Conservation (phyloP, 2,113 vertebrate genomes). For the human region DNA sequence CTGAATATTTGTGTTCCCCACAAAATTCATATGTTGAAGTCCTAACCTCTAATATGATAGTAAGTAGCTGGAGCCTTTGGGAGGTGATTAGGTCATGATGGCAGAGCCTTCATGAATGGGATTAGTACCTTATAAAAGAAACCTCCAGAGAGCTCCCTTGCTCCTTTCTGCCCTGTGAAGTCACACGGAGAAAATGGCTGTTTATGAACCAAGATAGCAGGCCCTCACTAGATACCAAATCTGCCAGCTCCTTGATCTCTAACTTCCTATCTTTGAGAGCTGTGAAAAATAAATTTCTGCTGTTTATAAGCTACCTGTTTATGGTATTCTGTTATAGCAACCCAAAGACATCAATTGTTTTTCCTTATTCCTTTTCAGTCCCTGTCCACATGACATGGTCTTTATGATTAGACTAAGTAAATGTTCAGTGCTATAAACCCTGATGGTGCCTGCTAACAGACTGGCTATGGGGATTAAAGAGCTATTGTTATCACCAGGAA, state of each 20-base stretch:
- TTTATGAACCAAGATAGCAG: background rate
- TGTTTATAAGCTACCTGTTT: background rate
- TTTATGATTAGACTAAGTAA: constrained; percentile 22
- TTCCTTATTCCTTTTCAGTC: background rate
- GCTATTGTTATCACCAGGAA: constrained; percentile 52
- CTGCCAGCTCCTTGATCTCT: background rate
- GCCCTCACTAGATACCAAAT: background rate
- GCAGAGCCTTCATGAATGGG: background rate
- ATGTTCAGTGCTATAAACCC: constrained; percentile 11
- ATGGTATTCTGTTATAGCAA: background rate
- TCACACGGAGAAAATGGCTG: background rate
- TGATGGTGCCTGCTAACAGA: background rate
- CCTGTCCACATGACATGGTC: background rate
- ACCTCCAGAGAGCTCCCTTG: background rate
- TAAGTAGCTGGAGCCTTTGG: background rate
- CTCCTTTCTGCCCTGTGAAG: background rate
- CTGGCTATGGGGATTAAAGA: constrained; percentile 20
- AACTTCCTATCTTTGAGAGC: background rate
- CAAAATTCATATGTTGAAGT: background rate
- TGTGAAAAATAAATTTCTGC: background rate
- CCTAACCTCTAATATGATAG: background rate
- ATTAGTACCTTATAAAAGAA: background rate
- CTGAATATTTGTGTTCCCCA: background rate
- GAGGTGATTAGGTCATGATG: background rate
- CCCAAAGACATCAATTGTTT: background rate